Evolutionary conservation across 2,888 invertebrate genomes (phyloP).

Genomic region (Tuta absoluta): DNA sequence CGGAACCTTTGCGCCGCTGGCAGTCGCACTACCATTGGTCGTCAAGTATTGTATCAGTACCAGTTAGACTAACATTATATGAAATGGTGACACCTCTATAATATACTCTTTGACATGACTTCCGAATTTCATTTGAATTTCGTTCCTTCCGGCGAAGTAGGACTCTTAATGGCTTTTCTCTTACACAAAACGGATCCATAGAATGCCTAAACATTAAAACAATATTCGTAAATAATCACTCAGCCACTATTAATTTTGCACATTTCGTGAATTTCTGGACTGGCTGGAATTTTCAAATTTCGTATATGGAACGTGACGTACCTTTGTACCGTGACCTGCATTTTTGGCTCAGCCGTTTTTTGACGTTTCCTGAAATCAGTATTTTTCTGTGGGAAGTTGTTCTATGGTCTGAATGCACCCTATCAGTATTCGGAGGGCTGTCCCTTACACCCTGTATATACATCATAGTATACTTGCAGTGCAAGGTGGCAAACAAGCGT

Average conservation of each 20-base stretch:
- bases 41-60: too few relatives aligned
- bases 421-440: too few relatives aligned
- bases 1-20: too few relatives aligned
- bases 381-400: too few relatives aligned
- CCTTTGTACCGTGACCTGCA: conserved; percentile 17
- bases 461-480: background rate
- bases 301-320: conserved; percentile 24
- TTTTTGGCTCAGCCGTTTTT: conserved; percentile 37
- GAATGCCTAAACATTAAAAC: background rate
- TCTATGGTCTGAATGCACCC: too few relatives aligned
- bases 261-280: conserved; percentile 12
- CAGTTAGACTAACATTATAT: too few relatives aligned
- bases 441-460: background rate
- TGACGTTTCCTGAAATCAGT: too few relatives aligned
- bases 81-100: too few relatives aligned
- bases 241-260: background rate
- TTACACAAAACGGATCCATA: background rate
- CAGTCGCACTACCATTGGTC: too few relatives aligned
- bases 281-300: conserved; percentile 2
- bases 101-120: too few relatives aligned
- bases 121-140: too few relatives aligned
- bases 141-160: too few relatives aligned
- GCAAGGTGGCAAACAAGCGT: background rate
- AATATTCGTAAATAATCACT: background rate
- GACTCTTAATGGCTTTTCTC: background rate